Evolutionary conservation across 2,797 vertebrate species (phyloP), one percentile per base, ranked within the genome.

Genomic region (Brachyalestes nurse): DNA sequence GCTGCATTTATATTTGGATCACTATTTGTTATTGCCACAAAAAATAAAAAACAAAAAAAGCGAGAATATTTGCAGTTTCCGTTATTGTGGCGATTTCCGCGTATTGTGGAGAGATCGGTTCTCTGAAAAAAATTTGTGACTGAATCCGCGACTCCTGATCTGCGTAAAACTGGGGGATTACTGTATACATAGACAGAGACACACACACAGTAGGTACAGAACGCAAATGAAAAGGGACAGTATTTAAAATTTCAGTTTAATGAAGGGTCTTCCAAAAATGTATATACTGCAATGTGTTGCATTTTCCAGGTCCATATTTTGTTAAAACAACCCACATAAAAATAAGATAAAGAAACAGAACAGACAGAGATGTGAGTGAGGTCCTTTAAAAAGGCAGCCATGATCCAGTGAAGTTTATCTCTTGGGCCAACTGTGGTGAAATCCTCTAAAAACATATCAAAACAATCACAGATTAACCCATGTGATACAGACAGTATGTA

Each of bases 391-490:
- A 47, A 25, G 47, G 47, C 47, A 12, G 47, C 47, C 9, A 14
- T 40, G 72, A 21, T 78, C 34, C 10, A 53, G 2, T 10, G 72
- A 40, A 49, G 53, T 21, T 88, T 95, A 99, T 97, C 97, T 99
- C 92, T 96, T 97, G 2, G 97, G 97, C 97, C 98, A 99, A 85
- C 95, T 97, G 77, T 97, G 93, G 45, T 90, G 92, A 79, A 97
- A 97, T 80, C 95, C 94, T 91, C 98, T 99, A 94, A 21, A 84
- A 87, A 84, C 53, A 77, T 83, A 74, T 76, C 84, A 49, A 81
- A 16, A 49, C 9, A 13, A 28, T 6, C 57, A 42, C 0, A 40
- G n/a, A 73, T 9, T 0, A 53, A 42, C 76, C 75, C 9, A 51
- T 12, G 28, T 6, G 17, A 17, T 2, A 64, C 12, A 38, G 14